phyloP scores from a whole-genome alignment of 2,888 invertebrate genomes.

The Cantharis flavilabris region DNA sequence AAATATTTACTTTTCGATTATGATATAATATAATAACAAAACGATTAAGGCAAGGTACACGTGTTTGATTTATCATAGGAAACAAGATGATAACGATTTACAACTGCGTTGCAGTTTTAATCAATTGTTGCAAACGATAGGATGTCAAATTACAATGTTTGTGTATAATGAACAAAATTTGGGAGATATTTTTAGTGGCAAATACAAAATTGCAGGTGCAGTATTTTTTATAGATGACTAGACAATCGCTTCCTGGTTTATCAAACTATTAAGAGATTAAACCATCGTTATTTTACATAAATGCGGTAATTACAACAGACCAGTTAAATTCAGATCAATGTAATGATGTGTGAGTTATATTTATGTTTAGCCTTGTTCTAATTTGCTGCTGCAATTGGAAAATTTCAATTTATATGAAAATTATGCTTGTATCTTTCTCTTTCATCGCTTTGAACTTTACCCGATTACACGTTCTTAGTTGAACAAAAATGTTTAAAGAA shows the following conservation, averaged over 20 bases:
- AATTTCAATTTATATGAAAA: not conserved
- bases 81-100: not conserved
- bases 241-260: not conserved
- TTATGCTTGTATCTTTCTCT: not conserved
- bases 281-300: not conserved
- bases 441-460: not conserved
- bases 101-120: not conserved
- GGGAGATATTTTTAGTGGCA: no score
- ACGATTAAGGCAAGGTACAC: not conserved
- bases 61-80: not conserved
- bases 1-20: not conserved
- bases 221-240: not conserved
- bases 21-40: not conserved
- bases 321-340: not conserved
- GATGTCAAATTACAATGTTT: not conserved
- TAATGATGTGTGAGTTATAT: not conserved
- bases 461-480: not conserved
- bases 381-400: not conserved
- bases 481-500: not conserved
- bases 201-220: not conserved
- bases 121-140: not conserved
- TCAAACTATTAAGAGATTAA: not conserved
- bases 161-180: not conserved
- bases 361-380: constrained; percentile 1
- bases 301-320: not conserved